A percentile compares a stretch with the other conserved stretches of the same genome.
phyloP scores from a whole-genome alignment of 2,888 invertebrate genomes.

The Rotaria socialis region DNA sequence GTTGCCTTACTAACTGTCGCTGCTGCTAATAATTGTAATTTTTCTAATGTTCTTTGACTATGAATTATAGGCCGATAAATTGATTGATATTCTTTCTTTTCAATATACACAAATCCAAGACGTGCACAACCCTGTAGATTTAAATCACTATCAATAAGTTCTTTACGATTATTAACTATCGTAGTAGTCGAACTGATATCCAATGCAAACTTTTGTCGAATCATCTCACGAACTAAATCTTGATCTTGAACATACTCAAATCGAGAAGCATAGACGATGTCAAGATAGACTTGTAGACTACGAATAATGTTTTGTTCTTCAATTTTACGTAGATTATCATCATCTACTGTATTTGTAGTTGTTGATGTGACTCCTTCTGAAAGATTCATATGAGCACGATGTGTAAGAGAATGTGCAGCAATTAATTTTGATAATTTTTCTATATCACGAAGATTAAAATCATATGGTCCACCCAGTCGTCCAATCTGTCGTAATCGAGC shows the following conservation, averaged over 20 bases:
- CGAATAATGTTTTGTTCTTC: conserved; percentile 29
- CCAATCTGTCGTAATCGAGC: not conserved
- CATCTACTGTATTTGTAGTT: not conserved
- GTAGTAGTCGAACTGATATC: not conserved
- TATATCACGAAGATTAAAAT: not conserved
- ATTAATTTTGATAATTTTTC: not conserved
- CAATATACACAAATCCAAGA: not conserved
- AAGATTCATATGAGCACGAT: conserved; percentile 8
- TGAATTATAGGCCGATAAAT: not conserved
- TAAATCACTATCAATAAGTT: not conserved
- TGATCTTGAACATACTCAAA: not conserved
- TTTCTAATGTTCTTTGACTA: conserved; percentile 6
- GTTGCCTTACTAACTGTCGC: not conserved
- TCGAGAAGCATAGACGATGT: not conserved
- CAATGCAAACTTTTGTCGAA: not conserved
- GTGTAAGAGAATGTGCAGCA: not conserved
- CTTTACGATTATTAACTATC: not conserved
- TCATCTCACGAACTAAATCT: not conserved
- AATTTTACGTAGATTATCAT: not conserved
- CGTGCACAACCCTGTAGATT: not conserved
- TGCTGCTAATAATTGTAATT: not conserved
- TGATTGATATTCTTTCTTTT: not conserved
- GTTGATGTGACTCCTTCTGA: not conserved
- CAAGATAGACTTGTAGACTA: not conserved
- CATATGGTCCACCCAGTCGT: not conserved